These are phyloP conservation scores for Aricia agestis DNA, from an alignment of 1,140 invertebrate genomes.

Conservation along the genomic window DNA sequence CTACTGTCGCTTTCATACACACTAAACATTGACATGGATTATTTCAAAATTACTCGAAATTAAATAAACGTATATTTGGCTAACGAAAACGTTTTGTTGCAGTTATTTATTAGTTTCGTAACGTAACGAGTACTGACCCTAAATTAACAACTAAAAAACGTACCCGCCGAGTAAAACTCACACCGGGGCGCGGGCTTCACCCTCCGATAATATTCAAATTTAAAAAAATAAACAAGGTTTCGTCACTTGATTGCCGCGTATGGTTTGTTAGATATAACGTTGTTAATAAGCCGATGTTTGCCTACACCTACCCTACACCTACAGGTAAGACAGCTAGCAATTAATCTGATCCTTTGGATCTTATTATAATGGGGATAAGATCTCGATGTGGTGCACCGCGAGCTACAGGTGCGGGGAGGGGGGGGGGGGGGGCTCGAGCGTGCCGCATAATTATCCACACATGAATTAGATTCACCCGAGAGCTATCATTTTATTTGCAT, in stretches of 20 bases:
- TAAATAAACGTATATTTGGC: too few relatives aligned
- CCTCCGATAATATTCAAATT: not conserved
- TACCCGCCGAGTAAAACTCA: not conserved
- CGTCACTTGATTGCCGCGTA: not conserved
- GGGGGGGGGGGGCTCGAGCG: too few relatives aligned
- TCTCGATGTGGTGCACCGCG: not conserved
- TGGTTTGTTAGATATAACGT: not conserved
- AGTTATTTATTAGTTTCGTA: too few relatives aligned
- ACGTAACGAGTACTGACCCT: too few relatives aligned
- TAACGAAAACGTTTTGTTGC: too few relatives aligned
- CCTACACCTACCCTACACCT: not conserved
- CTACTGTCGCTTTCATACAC: not conserved
- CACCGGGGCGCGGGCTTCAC: too few relatives aligned
- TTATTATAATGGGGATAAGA: not conserved
- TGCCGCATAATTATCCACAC: not conserved
- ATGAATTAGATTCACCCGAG: not conserved
- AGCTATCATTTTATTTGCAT: not conserved
- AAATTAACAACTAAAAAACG: not conserved
- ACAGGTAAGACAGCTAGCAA: not conserved
- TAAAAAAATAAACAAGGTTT: not conserved
- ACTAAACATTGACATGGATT: too few relatives aligned
- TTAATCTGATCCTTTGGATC: not conserved
- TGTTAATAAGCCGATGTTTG: not conserved
- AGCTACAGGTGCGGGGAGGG: too few relatives aligned
- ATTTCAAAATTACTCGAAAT: too few relatives aligned